Conservation (phyloP, 2,113 vertebrate genomes). For the Heterochromis multidens region DNA sequence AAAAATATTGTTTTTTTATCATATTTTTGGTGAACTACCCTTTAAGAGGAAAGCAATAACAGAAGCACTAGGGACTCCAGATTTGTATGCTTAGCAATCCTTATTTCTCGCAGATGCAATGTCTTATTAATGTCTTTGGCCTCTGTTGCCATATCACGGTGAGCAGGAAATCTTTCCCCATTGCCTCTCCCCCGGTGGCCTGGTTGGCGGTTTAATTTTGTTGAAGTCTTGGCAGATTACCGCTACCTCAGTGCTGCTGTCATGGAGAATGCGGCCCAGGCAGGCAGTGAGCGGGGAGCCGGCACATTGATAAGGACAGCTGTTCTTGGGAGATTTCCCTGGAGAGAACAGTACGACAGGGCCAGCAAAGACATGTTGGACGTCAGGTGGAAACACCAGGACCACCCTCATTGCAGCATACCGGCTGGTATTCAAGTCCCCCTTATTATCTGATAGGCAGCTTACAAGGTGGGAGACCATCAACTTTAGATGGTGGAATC, state of each 20-base stretch:
- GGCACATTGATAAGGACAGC: slow-evolving; percentile 77
- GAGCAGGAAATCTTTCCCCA: slow-evolving; percentile 71
- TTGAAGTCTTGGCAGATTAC: slow-evolving; percentile 75
- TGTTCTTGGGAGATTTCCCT: slow-evolving; percentile 80
- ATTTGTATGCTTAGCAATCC: slow-evolving; percentile 8
- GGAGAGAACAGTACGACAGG: slow-evolving; percentile 67
- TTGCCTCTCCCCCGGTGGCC: slow-evolving; percentile 44
- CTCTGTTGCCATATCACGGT: slow-evolving; percentile 56
- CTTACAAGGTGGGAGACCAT: slow-evolving; percentile 71
- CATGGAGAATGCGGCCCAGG: slow-evolving; percentile 68
- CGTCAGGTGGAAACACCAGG: slow-evolving; percentile 73
- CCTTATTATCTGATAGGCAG: slow-evolving; percentile 75
- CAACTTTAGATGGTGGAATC: slow-evolving; percentile 68
- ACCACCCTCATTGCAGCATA: slow-evolving; percentile 43
- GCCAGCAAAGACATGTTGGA: slow-evolving; percentile 53
- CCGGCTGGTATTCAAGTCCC: slow-evolving; percentile 62
- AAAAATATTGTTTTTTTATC: not conserved
- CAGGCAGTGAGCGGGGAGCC: slow-evolving; percentile 65
- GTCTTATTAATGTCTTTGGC: slow-evolving; percentile 46
- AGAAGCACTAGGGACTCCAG: not conserved
- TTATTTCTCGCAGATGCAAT: slow-evolving; percentile 42
- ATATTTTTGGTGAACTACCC: not conserved
- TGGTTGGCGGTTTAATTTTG: slow-evolving; percentile 74
- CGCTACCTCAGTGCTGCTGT: slow-evolving; percentile 68
- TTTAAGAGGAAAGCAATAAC: not conserved